A percentile compares a stretch with the other conserved stretches of the same genome.
Conservation (phyloP, 2,113 vertebrate genomes). For the Thunnus thynnus region DNA sequence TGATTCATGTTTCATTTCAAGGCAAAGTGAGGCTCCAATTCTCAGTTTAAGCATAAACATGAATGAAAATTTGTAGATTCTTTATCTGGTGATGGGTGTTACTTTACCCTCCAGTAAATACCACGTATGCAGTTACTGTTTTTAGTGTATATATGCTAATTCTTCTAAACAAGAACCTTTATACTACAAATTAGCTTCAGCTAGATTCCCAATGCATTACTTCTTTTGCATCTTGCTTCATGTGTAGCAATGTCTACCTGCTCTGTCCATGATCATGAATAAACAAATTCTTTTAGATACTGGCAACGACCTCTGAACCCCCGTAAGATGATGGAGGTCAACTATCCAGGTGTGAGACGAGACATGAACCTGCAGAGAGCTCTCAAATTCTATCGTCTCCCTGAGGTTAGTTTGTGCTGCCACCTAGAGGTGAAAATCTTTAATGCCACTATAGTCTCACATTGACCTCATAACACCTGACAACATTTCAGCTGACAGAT, state of each 20-base stretch:
- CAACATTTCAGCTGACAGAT: background rate
- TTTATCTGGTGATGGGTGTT: background rate
- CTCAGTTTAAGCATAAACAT: no score
- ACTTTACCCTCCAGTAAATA: background rate
- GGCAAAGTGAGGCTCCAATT: background rate
- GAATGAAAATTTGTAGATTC: no score
- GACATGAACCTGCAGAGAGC: constrained; percentile 94
- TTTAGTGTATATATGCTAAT: background rate
- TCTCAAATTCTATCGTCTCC: constrained; percentile 92
- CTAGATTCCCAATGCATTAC: background rate
- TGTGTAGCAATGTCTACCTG: background rate
- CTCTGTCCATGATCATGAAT: background rate
- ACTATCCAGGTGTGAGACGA: constrained; percentile 91
- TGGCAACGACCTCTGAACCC: constrained; percentile 95
- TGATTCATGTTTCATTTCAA: background rate
- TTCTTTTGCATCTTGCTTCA: background rate
- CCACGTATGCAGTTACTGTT: background rate
- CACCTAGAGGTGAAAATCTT: constrained; percentile 36
- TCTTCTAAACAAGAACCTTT: background rate
- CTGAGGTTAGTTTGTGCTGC: constrained; percentile 88
- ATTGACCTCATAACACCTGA: background rate
- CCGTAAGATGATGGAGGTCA: constrained; percentile 94
- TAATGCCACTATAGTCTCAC: background rate
- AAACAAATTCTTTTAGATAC: constrained; percentile 80
- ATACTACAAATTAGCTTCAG: background rate